Conservation (phyloP, 2,113 vertebrate species). For the Cyphomyrus discorhynchus region DNA sequence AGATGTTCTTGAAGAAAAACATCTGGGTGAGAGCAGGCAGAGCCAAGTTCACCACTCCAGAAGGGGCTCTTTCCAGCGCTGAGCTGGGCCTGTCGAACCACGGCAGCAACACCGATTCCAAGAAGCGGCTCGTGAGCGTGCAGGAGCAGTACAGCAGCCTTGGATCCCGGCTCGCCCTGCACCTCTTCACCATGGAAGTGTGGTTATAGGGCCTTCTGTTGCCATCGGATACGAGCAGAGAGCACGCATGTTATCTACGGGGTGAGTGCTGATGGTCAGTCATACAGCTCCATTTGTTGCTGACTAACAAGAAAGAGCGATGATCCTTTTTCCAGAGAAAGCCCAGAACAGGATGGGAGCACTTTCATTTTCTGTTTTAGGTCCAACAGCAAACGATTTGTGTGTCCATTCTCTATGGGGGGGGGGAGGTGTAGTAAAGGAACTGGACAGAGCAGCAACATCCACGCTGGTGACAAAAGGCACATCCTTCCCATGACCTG, state of each 20-base stretch:
- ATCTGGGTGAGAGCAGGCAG: constrained; percentile 56
- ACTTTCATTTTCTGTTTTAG: neutral
- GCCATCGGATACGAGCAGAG: neutral
- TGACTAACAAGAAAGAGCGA: neutral
- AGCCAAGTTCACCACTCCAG: constrained; percentile 46
- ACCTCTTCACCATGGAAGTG: neutral
- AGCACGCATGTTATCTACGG: neutral
- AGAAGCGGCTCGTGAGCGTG: neutral
- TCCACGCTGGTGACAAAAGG: neutral
- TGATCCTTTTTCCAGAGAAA: neutral
- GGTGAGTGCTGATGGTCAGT: neutral
- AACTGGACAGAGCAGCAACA: neutral
- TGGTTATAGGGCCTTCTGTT: neutral
- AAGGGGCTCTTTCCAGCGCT: constrained; percentile 12
- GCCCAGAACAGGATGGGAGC: neutral
- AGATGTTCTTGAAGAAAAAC: constrained; percentile 68
- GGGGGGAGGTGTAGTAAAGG: too few relatives aligned
- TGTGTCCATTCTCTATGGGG: too few relatives aligned
- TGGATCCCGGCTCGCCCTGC: neutral
- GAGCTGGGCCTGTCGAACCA: neutral
- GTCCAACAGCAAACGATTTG: neutral
- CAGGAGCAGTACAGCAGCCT: neutral
- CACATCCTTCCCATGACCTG: neutral
- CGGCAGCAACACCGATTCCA: neutral
- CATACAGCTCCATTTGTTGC: neutral